Evolutionary conservation across 2,888 invertebrate genomes (phyloP).

Genomic region (Saturnia japonica): DNA sequence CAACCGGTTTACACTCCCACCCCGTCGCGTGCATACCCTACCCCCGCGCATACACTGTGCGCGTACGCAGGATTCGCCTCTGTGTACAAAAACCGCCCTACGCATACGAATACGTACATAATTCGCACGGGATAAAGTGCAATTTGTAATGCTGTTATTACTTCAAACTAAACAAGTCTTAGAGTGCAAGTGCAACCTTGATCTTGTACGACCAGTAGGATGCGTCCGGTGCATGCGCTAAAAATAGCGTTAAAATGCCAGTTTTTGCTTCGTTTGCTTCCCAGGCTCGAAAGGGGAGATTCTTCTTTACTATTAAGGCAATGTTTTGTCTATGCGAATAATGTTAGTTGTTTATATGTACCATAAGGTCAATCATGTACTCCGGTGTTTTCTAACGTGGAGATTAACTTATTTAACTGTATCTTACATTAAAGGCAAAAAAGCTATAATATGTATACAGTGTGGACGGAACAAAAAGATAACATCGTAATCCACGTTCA

Average conservation of each 20-base stretch:
- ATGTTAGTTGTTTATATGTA: not conserved
- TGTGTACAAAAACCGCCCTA: conserved; percentile 9
- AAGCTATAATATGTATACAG: no score
- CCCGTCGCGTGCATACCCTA: conserved; percentile 30
- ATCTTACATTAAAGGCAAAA: not conserved
- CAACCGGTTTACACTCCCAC: conserved; percentile 60
- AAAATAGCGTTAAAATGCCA: conserved; percentile 72
- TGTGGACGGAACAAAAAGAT: no score
- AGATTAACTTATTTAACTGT: not conserved
- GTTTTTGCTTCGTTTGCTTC: conserved; percentile 68
- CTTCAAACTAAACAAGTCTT: conserved; percentile 1
- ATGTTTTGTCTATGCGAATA: conserved; percentile 13
- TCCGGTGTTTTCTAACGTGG: not conserved
- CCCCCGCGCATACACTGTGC: conserved; percentile 17
- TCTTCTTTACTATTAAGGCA: conserved; percentile 7
- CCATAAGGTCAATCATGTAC: not conserved
- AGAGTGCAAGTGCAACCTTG: conserved; percentile 63
- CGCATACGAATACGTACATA: not conserved
- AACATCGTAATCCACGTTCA: no score
- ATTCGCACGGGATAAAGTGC: not conserved
- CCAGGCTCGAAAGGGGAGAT: conserved; percentile 50
- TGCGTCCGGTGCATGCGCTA: conserved; percentile 69
- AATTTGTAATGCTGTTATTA: not conserved
- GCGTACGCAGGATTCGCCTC: conserved; percentile 23
- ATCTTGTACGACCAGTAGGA: conserved; percentile 77